Conservation (phyloP, 1,140 invertebrate species). For the Hyles vespertilio region DNA sequence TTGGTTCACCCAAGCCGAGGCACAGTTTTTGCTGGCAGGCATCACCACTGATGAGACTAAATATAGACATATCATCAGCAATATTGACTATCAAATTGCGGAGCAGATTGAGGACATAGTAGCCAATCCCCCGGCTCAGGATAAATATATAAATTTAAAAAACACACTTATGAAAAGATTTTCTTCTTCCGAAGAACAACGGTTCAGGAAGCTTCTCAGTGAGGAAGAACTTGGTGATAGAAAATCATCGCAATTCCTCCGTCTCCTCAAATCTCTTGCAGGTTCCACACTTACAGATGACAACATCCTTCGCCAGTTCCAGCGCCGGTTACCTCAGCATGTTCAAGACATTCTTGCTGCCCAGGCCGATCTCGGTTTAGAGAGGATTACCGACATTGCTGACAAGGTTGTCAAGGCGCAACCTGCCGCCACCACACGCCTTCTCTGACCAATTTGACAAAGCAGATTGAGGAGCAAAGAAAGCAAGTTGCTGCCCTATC, state of each 20-base stretch:
- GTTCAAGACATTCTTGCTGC: no score
- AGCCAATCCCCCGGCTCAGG: not conserved
- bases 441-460: no score
- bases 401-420: no score
- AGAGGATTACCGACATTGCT: no score
- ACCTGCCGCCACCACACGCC: not conserved
- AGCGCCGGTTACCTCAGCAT: no score
- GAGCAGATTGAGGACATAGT: slow-evolving; percentile 5
- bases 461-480: no score
- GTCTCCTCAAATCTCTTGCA: no score
- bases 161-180: not conserved
- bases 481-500: no score
- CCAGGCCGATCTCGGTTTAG: no score
- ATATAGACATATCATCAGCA: slow-evolving; percentile 1
- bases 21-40: slow-evolving; percentile 20
- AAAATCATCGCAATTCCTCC: no score
- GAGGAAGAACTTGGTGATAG: not conserved
- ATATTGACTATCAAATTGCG: not conserved
- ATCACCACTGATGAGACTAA: slow-evolving; percentile 7
- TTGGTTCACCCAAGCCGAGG: slow-evolving; percentile 24
- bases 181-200: slow-evolving; percentile 2
- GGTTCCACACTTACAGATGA: no score
- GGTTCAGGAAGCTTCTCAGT: not conserved
- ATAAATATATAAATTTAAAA: slow-evolving; percentile 5
- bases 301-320: no score